phyloP scores from a whole-genome alignment of 2,888 invertebrate genomes.

The Meghimatium bilineatum region DNA sequence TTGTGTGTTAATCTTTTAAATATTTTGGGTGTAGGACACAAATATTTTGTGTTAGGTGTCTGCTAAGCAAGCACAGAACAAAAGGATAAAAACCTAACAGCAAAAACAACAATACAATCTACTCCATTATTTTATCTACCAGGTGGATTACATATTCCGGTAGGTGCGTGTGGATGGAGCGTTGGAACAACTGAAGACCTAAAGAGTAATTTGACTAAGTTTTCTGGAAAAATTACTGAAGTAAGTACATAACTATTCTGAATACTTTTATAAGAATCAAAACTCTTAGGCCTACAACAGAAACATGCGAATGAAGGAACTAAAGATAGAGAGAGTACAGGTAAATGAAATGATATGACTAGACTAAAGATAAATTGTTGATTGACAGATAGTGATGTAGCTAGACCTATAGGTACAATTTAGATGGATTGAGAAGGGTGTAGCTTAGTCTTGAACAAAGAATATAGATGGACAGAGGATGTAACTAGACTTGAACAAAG shows the following conservation, averaged over 20 bases:
- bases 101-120: not conserved
- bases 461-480: not conserved
- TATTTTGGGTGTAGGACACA: too few relatives aligned
- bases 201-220: not conserved
- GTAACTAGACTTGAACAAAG: not conserved
- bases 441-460: not conserved
- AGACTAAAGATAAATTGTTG: not conserved
- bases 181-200: slow-evolving; percentile 23
- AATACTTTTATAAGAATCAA: not conserved
- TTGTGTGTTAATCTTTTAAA: too few relatives aligned
- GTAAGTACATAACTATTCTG: not conserved
- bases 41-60: too few relatives aligned
- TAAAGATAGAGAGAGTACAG: not conserved
- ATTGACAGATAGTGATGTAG: not conserved
- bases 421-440: not conserved
- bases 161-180: slow-evolving; percentile 31
- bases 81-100: too few relatives aligned
- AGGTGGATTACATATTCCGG: slow-evolving; percentile 24
- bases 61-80: too few relatives aligned
- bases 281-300: not conserved
- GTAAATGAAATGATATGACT: not conserved
- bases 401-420: not conserved
- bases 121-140: not conserved
- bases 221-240: slow-evolving; percentile 22
- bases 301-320: not conserved